Evolutionary conservation across 2,797 vertebrate species (phyloP).

Genomic region (Poeciliopsis gracilis): DNA sequence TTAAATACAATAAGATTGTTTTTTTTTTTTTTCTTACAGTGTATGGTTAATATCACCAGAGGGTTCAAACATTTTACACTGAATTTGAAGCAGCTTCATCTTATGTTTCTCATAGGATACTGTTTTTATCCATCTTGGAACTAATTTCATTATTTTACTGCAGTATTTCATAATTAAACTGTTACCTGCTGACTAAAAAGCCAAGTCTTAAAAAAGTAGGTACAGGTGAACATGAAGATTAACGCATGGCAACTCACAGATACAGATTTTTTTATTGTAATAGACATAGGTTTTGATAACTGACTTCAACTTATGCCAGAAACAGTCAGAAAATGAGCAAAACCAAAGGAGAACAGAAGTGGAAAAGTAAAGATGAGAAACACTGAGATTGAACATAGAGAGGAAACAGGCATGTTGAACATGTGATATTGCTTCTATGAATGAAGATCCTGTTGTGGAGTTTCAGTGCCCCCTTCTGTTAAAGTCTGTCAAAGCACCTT

Average conservation of each 20-base stretch:
- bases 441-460: slow-evolving; percentile 84
- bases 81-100: background rate
- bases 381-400: slow-evolving; percentile 13
- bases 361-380: slow-evolving; percentile 35
- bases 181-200: background rate
- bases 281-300: background rate
- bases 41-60: background rate
- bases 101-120: no score
- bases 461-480: slow-evolving; percentile 92
- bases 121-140: background rate
- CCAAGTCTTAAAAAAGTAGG: background rate
- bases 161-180: background rate
- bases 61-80: background rate
- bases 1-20: no score
- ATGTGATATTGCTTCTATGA: slow-evolving; percentile 74
- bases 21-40: no score
- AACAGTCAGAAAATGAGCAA: slow-evolving; percentile 33
- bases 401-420: slow-evolving; percentile 26
- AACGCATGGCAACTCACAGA: background rate
- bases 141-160: background rate
- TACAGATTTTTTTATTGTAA: background rate
- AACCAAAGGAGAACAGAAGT: slow-evolving; percentile 36
- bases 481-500: slow-evolving; percentile 84
- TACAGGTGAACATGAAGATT: background rate
- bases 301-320: background rate